These are phyloP conservation scores for Proisotoma minuta DNA, from an alignment of 2,888 invertebrate genomes.

Conservation along the genomic window DNA sequence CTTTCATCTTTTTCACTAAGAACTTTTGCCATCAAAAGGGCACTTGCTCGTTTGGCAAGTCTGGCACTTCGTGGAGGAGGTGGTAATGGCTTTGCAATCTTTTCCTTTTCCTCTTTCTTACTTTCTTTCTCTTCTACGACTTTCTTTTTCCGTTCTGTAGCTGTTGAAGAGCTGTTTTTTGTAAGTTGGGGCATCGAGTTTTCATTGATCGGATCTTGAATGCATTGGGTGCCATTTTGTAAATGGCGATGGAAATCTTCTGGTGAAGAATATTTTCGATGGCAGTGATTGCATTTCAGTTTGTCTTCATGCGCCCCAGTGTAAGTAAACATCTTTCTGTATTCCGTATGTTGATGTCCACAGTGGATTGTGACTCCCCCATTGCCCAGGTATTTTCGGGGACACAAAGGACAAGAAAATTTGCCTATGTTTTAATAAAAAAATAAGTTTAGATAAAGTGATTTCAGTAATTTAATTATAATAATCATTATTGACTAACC, in stretches of 20 bases:
- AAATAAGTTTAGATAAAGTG: no score
- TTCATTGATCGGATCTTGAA: not conserved
- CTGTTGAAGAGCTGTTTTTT: conserved; percentile 13
- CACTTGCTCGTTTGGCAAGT: conserved; percentile 32
- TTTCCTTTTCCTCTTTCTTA: not conserved
- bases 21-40: conserved; percentile 9
- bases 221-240: conserved; percentile 10
- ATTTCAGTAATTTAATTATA: no score
- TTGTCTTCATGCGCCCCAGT: conserved; percentile 30
- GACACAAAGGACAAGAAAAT: conserved; percentile 42
- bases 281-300: conserved; percentile 37
- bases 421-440: no score
- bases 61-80: conserved; percentile 40
- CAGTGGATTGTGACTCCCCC: conserved; percentile 43
- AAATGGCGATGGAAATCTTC: conserved; percentile 37
- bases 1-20: conserved; percentile 9
- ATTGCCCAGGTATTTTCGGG: conserved; percentile 35
- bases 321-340: conserved; percentile 33
- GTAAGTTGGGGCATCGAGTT: conserved; percentile 12
- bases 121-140: conserved; percentile 11
- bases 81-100: conserved; percentile 12
- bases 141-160: not conserved
- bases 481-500: conserved; percentile 23
- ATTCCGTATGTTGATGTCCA: conserved; percentile 39
- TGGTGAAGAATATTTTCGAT: conserved; percentile 30